Evolutionary conservation across 2,797 vertebrate genomes (phyloP).

Genomic region (Acipenser transmontanus): DNA sequence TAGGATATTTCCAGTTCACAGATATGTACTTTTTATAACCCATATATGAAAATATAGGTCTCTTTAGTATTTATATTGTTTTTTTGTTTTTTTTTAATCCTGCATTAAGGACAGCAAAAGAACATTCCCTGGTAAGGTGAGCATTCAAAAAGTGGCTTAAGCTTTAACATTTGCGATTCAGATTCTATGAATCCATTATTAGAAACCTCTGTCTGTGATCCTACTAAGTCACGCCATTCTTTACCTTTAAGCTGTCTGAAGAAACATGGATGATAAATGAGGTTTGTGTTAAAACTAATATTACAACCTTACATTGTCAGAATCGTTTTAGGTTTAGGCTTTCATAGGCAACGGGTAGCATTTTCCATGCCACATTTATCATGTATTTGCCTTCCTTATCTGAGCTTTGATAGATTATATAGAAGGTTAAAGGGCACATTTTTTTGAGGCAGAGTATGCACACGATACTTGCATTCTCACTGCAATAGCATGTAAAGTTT

Average conservation of each 20-base stretch:
- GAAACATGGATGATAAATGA: slow-evolving; percentile 37
- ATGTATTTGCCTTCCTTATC: slow-evolving; percentile 17
- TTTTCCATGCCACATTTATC: slow-evolving; percentile 7
- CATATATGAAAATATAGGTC: no score
- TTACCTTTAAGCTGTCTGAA: slow-evolving; percentile 22
- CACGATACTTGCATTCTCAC: neutral
- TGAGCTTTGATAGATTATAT: slow-evolving; percentile 24
- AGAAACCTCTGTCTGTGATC: slow-evolving; percentile 29
- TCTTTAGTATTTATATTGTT: no score
- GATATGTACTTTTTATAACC: no score
- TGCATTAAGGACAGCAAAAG: no score
- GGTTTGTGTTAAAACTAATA: slow-evolving; percentile 32
- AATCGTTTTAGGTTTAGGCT: slow-evolving; percentile 19
- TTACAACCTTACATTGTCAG: slow-evolving; percentile 23
- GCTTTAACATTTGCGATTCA: neutral
- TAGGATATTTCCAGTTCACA: no score
- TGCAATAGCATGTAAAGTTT: neutral
- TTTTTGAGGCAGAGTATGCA: neutral
- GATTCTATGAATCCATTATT: slow-evolving; percentile 24
- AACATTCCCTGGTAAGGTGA: no score
- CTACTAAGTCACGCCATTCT: slow-evolving; percentile 34
- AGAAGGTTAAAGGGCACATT: neutral
- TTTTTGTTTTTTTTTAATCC: no score
- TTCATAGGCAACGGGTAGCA: slow-evolving; percentile 10
- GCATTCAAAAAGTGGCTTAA: no score